A percentile compares a stretch with the other conserved stretches of the same genome.
phyloP scores from a whole-genome alignment of 2,797 vertebrate genomes.

The Rhinatrema bivittatum region DNA sequence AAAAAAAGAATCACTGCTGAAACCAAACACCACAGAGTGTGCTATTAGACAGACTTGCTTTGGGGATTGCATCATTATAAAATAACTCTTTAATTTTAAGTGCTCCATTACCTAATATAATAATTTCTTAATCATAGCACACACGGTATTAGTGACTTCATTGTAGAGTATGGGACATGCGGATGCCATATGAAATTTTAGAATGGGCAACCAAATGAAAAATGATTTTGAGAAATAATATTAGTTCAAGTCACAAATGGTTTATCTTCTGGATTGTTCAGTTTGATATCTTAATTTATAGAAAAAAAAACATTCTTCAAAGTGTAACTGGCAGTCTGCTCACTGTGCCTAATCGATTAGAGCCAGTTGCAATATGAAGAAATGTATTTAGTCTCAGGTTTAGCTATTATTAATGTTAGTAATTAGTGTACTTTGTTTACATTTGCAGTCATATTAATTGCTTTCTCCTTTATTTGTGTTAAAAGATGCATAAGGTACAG shows the following conservation, averaged over 20 bases:
- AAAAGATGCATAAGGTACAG: too few relatives aligned
- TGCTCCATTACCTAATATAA: conserved; percentile 19
- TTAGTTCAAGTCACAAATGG: conserved; percentile 15
- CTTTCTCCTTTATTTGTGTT: conserved; percentile 6
- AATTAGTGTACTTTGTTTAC: conserved; percentile 1
- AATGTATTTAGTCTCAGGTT: too few relatives aligned
- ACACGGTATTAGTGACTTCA: conserved; percentile 12
- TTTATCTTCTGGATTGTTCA: conserved; percentile 7
- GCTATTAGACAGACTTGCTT: background rate
- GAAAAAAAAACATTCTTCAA: too few relatives aligned
- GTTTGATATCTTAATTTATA: conserved; percentile 19
- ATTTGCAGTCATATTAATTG: background rate
- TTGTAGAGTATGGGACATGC: conserved; percentile 19
- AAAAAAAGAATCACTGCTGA: conserved; percentile 15
- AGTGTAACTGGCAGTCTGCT: too few relatives aligned
- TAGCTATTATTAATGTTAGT: background rate
- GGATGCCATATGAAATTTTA: conserved; percentile 22
- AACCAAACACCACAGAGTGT: conserved; percentile 6
- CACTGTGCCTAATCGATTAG: too few relatives aligned
- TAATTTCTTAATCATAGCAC: conserved; percentile 16
- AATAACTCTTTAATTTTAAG: conserved; percentile 27
- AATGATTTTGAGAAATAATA: conserved; percentile 8
- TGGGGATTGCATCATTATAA: conserved; percentile 33
- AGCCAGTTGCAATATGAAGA: too few relatives aligned
- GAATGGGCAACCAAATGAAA: background rate